A percentile compares a stretch with the other conserved stretches of the same genome.
Conservation (phyloP, 1,140 invertebrate species). For the Nixonia krombeini region DNA sequence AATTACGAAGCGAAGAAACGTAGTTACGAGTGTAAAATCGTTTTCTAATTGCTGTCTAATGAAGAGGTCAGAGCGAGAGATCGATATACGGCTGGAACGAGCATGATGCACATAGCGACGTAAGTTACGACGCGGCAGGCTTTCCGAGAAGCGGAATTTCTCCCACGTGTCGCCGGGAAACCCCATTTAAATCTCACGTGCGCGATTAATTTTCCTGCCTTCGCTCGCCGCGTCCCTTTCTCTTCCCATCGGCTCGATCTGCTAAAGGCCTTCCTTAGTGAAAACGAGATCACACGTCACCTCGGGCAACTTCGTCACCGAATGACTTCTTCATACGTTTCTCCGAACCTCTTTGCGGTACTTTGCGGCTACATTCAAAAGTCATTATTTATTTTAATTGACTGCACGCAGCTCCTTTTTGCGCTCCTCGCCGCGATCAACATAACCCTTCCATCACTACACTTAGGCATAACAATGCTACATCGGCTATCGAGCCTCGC, state of each 20-base stretch:
- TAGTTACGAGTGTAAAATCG: constrained; percentile 23
- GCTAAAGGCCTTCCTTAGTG: constrained; percentile 22
- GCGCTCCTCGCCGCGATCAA: too few relatives aligned
- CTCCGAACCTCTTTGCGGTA: background rate
- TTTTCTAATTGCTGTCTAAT: constrained; percentile 37
- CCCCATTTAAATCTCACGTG: constrained; percentile 44
- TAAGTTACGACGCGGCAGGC: background rate
- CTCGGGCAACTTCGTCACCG: constrained; percentile 27
- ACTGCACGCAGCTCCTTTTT: constrained; percentile 11
- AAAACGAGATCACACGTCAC: constrained; percentile 44
- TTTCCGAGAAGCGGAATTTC: constrained; percentile 17
- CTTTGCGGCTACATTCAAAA: constrained; percentile 2
- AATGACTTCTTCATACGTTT: constrained; percentile 35
- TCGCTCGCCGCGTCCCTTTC: constrained; percentile 20
- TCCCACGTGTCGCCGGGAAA: constrained; percentile 38
- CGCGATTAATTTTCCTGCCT: constrained; percentile 37
- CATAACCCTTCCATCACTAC: too few relatives aligned
- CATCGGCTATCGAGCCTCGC: too few relatives aligned
- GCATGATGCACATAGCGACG: background rate
- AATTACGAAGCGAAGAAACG: constrained; percentile 10
- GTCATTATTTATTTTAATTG: constrained; percentile 25
- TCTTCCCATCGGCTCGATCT: constrained; percentile 18
- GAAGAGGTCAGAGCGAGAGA: constrained; percentile 19
- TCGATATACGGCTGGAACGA: background rate
- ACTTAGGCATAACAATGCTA: too few relatives aligned